A percentile compares a stretch with the other conserved stretches of the same genome.
Conservation (phyloP, 2,113 vertebrate species). For the Tautogolabrus adspersus region DNA sequence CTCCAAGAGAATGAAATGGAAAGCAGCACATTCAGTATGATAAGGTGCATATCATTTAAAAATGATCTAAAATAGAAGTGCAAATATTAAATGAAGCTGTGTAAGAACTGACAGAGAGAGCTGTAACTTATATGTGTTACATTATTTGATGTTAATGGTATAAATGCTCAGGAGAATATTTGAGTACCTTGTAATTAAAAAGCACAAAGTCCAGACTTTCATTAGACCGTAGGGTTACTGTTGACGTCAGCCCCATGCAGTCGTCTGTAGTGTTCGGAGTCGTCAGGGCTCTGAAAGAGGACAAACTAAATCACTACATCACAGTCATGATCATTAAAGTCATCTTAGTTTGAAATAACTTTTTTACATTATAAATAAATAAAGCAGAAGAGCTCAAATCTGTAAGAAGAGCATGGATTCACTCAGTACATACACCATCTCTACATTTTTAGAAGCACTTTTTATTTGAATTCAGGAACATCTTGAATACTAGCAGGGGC, state of each 20-base stretch:
- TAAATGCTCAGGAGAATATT: neutral
- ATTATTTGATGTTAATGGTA: no score
- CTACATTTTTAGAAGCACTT: no score
- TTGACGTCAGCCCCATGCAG: conserved; percentile 62
- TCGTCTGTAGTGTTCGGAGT: conserved; percentile 54
- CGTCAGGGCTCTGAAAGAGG: conserved; percentile 39
- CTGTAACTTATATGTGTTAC: no score
- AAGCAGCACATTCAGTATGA: neutral
- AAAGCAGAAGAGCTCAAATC: no score
- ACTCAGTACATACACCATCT: neutral
- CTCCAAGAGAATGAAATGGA: no score
- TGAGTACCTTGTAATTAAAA: neutral
- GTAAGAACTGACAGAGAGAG: no score
- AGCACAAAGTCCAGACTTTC: neutral
- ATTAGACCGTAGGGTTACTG: conserved; percentile 21
- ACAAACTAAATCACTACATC: conserved; percentile 1
- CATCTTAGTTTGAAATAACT: no score
- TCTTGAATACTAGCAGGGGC: no score
- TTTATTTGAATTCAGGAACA: neutral
- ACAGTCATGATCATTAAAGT: no score
- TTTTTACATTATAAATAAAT: no score
- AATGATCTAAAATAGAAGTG: neutral
- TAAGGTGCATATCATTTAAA: neutral
- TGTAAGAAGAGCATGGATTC: neutral
- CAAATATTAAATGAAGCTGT: neutral